Evolutionary conservation across 2,888 invertebrate species (phyloP).

Genomic region (Scaptomyza parva): DNA sequence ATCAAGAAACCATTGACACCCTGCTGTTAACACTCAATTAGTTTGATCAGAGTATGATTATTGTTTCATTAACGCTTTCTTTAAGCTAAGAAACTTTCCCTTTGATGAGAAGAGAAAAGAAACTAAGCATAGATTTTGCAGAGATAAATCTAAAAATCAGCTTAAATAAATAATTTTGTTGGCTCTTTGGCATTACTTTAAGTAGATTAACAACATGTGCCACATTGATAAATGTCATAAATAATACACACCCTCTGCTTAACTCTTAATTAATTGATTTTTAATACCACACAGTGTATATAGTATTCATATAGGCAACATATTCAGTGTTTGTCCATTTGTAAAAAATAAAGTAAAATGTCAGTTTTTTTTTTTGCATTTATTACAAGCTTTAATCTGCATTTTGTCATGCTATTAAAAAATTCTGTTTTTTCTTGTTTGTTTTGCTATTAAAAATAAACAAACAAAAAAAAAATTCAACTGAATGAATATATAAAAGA

Average conservation of each 20-base stretch:
- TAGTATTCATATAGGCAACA: neutral
- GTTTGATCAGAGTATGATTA: constrained; percentile 18
- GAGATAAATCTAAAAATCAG: neutral
- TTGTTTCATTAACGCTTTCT: constrained; percentile 32
- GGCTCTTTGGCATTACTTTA: neutral
- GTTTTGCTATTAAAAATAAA: neutral
- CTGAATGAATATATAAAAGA: constrained; percentile 18
- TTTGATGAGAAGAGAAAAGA: neutral
- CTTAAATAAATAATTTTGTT: too few species aligned
- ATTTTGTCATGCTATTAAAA: constrained; percentile 7
- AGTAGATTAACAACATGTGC: constrained; percentile 1
- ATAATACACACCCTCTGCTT: neutral
- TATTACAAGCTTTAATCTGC: neutral
- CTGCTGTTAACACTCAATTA: constrained; percentile 48
- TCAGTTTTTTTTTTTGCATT: neutral
- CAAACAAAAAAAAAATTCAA: constrained; percentile 8
- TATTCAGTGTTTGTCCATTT: neutral
- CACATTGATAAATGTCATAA: neutral
- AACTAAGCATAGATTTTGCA: neutral
- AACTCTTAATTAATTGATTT: neutral
- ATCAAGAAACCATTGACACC: constrained; percentile 16
- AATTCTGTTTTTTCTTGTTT: constrained; percentile 4
- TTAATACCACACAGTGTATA: neutral
- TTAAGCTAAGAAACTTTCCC: constrained; percentile 34
- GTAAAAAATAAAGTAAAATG: neutral